Base-by-base conservation (phyloP, 2,113 vertebrate genomes). In the Erpornis zantholeuca region DNA sequence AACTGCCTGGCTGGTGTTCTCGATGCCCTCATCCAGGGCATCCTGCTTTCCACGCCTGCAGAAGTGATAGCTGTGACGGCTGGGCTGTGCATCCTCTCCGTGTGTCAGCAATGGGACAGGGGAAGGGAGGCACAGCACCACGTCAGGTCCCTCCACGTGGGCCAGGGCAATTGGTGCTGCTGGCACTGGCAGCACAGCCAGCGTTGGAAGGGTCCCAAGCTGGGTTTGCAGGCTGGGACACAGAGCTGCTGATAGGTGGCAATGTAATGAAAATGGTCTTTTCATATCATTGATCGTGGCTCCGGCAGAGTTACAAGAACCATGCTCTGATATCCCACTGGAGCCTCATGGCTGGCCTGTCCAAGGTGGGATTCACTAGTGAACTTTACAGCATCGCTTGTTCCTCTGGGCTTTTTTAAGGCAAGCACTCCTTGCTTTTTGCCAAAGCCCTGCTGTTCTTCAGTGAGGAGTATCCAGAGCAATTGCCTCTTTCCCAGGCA, bases 271-370 rank as follows among this genome's bases (percentile, higher is more conserved):
- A 64, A 80, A 78, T 49, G 20, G 12, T 35, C 35, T 78, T 82
- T 69, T 69, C 18, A 1, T 27, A 0, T 60, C 31, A 75, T 63
- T 0, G 2, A 22, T 88, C 0, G 0, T 63, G 21, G 21, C 50
- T 86, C 40, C 0, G 1, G 28, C 29, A 33, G 45, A 53, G 44
- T 59, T 66, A 24, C 0, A 3, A 79, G 70, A 76, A 16, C 38
- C 0, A 0, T 38, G 57, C 79, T 80, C 2, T 56, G 49, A 31
- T 29, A 20, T 19, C 19, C 23, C 5, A 8, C 64, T 73, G 2
- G 4, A 64, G 78, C 63, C 27, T 54, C 3, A 0, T 4, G 85
- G 60, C 28, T 49, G 20, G 47, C 28, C 36, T 82, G 52, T 31
- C 40, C 17, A 12, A 36, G 13, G 11, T 77, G 49, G 65, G 49